Conservation (phyloP, 2,888 invertebrate genomes). For the Incurvaria masculella region DNA sequence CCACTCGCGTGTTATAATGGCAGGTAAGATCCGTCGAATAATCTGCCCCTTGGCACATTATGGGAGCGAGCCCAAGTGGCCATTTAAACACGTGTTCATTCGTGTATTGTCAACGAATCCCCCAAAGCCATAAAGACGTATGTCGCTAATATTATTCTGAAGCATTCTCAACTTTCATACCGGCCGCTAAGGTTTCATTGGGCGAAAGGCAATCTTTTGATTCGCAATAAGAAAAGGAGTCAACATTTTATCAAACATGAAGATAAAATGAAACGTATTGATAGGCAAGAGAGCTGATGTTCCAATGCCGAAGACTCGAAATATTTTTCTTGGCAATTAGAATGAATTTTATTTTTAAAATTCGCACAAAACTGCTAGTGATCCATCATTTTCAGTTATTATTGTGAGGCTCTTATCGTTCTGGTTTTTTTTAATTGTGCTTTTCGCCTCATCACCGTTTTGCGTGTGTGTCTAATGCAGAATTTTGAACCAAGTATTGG, state of each 20-base stretch:
- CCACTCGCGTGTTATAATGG: conserved; percentile 22
- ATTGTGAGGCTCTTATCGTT: conserved; percentile 23
- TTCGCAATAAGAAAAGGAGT: too few species aligned
- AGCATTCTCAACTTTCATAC: too few species aligned
- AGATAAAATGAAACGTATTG: too few species aligned
- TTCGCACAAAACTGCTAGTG: conserved; percentile 31
- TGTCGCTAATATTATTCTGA: too few species aligned
- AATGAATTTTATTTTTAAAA: not conserved
- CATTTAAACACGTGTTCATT: conserved; percentile 44
- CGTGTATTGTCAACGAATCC: not conserved
- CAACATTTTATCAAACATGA: too few species aligned
- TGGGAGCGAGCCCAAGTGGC: conserved; percentile 26
- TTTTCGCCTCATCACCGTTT: conserved; percentile 47
- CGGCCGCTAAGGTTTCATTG: too few species aligned
- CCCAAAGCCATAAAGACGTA: too few species aligned
- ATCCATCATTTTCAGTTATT: conserved; percentile 48
- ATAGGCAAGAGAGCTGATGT: too few species aligned
- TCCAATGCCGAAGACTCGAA: too few species aligned
- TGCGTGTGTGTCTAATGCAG: conserved; percentile 42
- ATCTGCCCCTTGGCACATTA: conserved; percentile 17
- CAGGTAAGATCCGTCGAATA: conserved; percentile 36
- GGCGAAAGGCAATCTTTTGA: too few species aligned
- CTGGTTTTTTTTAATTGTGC: conserved; percentile 30
- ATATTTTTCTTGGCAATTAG: too few species aligned
- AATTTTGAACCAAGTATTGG: not conserved